phyloP scores from a whole-genome alignment of 53 echinoderm and acorn worm species.

The Stichopus horrens region DNA sequence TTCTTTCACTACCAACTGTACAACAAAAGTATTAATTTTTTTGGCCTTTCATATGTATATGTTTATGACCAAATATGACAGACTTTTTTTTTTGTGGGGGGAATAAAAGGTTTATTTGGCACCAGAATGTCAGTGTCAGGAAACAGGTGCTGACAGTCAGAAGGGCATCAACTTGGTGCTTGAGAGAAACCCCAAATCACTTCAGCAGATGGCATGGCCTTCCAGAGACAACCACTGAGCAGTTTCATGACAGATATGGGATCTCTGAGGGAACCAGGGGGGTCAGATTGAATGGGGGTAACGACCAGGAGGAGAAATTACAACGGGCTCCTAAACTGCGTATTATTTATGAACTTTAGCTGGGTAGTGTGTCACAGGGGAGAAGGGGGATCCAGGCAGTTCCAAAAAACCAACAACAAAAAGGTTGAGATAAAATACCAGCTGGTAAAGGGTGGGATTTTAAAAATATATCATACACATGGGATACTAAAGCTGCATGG shows the following conservation, averaged over 20 bases:
- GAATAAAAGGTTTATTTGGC: background rate
- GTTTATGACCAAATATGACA: background rate
- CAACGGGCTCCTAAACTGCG: background rate
- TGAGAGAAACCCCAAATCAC: background rate
- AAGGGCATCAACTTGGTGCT: too few relatives aligned
- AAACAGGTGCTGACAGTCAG: conserved; percentile 28
- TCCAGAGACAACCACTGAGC: background rate
- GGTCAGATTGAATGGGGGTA: background rate
- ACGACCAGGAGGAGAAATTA: background rate
- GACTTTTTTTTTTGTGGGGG: background rate
- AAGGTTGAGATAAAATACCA: conserved; percentile 1
- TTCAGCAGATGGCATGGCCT: background rate
- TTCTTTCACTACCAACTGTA: too few relatives aligned
- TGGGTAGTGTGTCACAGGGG: background rate
- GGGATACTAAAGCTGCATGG: background rate
- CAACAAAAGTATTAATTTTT: background rate
- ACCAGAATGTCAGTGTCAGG: conserved; percentile 1
- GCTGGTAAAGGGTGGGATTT: background rate
- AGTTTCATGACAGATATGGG: conserved; percentile 18
- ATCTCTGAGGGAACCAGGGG: conserved; percentile 11
- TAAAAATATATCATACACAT: background rate
- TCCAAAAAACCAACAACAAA: background rate
- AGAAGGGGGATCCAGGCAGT: background rate
- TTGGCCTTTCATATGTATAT: background rate
- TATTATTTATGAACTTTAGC: background rate